Percentiles rank a stretch among this genome's conserved stretches.
phyloP scores from a whole-genome alignment of 1,140 invertebrate species.

The Neodiprion fabricii region DNA sequence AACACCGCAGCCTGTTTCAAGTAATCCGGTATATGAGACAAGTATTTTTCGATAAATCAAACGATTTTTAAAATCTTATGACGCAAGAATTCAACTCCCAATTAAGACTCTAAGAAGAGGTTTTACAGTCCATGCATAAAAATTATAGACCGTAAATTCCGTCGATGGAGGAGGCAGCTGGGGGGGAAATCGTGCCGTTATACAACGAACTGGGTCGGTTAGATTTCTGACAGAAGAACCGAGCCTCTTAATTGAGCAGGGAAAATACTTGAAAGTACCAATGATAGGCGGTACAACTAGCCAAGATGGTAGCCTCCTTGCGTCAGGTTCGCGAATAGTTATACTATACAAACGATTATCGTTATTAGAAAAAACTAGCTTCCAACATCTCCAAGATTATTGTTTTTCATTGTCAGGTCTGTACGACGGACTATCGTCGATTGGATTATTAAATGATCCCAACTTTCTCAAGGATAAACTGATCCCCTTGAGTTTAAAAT shows the following conservation, averaged over 20 bases:
- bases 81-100: too few species aligned
- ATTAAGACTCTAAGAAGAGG: too few species aligned
- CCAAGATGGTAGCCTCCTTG: neutral
- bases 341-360: too few species aligned
- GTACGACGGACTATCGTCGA: neutral
- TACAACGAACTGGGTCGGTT: neutral
- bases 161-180: neutral
- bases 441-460: neutral
- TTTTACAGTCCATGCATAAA: too few species aligned
- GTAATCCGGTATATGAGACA: too few species aligned
- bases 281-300: neutral
- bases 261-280: neutral
- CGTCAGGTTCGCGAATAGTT: too few species aligned
- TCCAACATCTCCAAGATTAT: too few species aligned
- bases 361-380: too few species aligned
- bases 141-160: neutral
- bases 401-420: neutral
- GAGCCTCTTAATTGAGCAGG: neutral
- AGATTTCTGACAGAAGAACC: slow-evolving; percentile 5
- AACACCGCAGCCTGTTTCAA: too few species aligned
- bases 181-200: neutral
- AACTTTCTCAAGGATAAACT: neutral
- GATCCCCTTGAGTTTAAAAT: neutral
- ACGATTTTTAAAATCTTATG: too few species aligned
- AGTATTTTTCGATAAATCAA: too few species aligned